phyloP scores from a whole-genome alignment of 2,113 vertebrate species.

The Panurus biarmicus region DNA sequence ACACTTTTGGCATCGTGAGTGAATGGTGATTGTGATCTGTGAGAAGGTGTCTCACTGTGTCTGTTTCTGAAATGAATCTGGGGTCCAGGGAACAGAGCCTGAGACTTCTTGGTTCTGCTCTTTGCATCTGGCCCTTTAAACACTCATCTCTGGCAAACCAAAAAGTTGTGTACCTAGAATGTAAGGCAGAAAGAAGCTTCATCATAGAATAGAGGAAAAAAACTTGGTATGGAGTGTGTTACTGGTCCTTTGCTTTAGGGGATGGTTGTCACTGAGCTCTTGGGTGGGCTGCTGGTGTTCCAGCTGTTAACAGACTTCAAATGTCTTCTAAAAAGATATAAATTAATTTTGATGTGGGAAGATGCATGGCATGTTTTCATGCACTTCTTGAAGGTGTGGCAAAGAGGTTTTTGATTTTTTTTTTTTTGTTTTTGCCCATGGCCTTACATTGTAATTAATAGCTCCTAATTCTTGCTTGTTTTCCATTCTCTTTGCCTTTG shows the following conservation, averaged over 20 bases:
- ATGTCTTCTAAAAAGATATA: neutral
- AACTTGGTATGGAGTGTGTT: rapidly evolving
- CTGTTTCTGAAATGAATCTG: neutral
- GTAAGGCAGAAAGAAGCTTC: neutral
- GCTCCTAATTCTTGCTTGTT: neutral
- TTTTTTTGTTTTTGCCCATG: neutral
- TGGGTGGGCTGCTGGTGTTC: neutral
- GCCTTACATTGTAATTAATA: neutral
- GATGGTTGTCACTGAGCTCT: neutral
- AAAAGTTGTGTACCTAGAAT: neutral
- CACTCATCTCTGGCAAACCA: neutral
- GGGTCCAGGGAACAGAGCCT: neutral
- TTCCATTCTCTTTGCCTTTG: conserved; percentile 22
- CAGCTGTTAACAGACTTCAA: neutral
- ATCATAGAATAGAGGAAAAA: neutral
- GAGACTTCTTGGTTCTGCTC: neutral
- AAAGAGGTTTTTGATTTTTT: neutral
- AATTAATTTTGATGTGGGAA: neutral
- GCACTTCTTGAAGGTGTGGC: neutral
- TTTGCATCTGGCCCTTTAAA: neutral
- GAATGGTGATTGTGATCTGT: neutral
- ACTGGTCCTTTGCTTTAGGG: neutral
- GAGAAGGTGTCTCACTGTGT: neutral
- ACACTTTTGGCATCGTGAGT: neutral
- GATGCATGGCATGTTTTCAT: neutral